These are phyloP conservation scores for Sminthurinus signatus DNA, from an alignment of 1,140 invertebrate species.

Conservation along the genomic window DNA sequence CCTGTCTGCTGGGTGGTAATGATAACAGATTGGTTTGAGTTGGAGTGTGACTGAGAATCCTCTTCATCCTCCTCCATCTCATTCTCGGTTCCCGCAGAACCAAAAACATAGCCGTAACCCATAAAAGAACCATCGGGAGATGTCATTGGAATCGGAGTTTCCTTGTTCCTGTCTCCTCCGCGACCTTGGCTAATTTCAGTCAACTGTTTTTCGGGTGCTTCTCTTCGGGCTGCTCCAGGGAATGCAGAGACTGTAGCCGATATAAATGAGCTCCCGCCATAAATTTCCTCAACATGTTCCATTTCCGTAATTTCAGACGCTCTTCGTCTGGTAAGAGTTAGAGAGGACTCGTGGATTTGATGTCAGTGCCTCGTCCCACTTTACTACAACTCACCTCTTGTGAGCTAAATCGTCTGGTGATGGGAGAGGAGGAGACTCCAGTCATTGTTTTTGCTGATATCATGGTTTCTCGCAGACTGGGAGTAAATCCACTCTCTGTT, in stretches of 20 bases:
- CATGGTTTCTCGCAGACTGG: not conserved
- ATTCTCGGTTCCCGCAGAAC: constrained; percentile 5
- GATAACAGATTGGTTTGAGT: not conserved
- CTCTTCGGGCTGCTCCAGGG: not conserved
- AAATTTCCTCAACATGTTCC: not conserved
- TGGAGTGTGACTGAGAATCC: not conserved
- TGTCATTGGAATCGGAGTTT: not conserved
- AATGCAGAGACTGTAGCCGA: not conserved
- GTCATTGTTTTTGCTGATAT: not conserved
- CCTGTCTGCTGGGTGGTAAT: not conserved
- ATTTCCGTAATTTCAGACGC: constrained; percentile 13
- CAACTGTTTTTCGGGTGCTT: too few species aligned
- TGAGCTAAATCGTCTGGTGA: constrained; percentile 26
- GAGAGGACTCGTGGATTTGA: too few species aligned
- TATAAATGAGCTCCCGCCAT: not conserved
- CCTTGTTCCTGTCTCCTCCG: not conserved
- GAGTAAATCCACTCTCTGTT: not conserved
- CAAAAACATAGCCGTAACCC: constrained; percentile 30
- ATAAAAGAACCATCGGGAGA: not conserved
- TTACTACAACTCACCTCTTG: not conserved
- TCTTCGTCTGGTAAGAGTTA: not conserved
- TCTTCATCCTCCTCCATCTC: constrained; percentile 5
- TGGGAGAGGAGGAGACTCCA: constrained; percentile 15
- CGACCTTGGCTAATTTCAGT: too few species aligned
- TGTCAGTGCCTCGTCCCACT: not conserved